These are phyloP conservation scores for Mareca penelope DNA, from an alignment of 2,797 vertebrate species.

Conservation along the genomic window DNA sequence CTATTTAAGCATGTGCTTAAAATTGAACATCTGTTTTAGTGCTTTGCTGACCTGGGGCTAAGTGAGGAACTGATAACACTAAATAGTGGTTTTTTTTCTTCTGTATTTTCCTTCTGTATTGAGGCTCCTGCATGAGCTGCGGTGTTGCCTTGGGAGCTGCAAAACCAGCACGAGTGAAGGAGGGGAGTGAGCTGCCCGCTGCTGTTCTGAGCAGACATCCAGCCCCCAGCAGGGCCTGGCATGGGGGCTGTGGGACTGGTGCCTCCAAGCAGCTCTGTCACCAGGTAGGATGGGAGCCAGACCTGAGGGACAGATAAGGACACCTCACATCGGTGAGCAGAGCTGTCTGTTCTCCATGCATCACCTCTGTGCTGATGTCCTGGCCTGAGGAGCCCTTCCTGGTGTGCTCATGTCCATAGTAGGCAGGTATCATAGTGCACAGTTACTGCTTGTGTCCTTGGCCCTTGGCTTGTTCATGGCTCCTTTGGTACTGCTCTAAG, in stretches of 20 bases:
- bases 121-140: background rate
- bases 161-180: accelerated
- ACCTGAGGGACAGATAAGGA: background rate
- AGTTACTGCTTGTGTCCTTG: background rate
- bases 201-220: background rate
- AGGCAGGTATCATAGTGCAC: background rate
- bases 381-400: accelerated
- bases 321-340: accelerated
- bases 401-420: background rate
- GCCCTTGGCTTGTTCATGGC: background rate
- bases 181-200: accelerated
- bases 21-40: background rate
- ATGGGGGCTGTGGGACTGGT: background rate
- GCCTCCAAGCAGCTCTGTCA: accelerated
- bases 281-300: background rate
- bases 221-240: background rate
- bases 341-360: accelerated
- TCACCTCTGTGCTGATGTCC: background rate
- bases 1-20: background rate
- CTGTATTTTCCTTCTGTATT: background rate
- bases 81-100: background rate
- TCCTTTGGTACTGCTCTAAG: background rate
- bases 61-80: background rate
- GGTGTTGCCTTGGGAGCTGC: background rate
- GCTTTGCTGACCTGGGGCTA: background rate